Percentiles rank a stretch among this genome's conserved stretches.
Conservation (phyloP, 2,797 vertebrate genomes). For the Bradypus variegatus region DNA sequence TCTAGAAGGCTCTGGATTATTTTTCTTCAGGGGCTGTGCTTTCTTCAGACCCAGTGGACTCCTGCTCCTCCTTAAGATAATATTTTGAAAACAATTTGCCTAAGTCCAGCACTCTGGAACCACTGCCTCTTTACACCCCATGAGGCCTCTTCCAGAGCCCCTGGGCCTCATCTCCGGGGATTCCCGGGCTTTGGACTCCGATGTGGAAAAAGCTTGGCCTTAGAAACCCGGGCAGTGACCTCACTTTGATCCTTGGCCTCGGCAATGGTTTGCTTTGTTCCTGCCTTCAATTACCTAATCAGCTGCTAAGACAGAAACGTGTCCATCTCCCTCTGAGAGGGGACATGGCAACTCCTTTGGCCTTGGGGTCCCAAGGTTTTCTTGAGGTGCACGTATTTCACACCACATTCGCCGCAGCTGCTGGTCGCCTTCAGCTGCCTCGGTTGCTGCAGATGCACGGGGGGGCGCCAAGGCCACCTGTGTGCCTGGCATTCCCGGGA, state of each 20-base stretch:
- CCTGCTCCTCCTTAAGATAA: not conserved
- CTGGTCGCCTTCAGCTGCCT: not conserved
- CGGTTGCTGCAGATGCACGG: not conserved
- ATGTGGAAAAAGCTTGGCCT: not conserved
- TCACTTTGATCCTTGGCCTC: not conserved
- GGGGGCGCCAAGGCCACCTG: not conserved
- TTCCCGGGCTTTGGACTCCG: rapidly evolving
- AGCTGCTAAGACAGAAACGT: too few species aligned
- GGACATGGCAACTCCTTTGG: not conserved
- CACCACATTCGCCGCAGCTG: not conserved
- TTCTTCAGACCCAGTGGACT: not conserved
- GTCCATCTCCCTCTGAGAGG: not conserved
- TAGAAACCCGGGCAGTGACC: not conserved
- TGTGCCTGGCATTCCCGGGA: rapidly evolving
- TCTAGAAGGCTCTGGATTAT: not conserved
- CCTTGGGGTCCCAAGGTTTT: not conserved
- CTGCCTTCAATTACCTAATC: not conserved
- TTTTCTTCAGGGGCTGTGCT: not conserved
- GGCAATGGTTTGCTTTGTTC: not conserved
- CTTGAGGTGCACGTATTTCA: too few species aligned
- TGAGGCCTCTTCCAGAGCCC: not conserved
- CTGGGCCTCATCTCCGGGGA: not conserved
- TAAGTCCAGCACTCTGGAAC: not conserved
- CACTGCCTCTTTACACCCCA: not conserved
- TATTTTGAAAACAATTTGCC: not conserved